Evolutionary conservation across 2,888 invertebrate species (phyloP), one percentile per base, ranked within the genome.

Genomic region (Anoplius nigerrimus): DNA sequence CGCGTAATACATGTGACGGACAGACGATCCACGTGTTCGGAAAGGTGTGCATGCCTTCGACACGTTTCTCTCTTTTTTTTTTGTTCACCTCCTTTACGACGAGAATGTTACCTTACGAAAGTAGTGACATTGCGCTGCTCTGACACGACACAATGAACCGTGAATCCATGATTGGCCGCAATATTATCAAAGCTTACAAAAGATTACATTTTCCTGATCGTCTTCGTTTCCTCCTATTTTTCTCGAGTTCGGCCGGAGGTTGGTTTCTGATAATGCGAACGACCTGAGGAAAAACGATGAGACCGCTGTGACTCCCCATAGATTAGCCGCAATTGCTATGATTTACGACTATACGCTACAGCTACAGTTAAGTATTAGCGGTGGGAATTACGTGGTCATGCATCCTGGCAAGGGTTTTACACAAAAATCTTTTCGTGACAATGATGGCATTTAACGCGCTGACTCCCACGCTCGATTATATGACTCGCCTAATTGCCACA

Each of bases 241-340:
- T 94, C 62, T 92, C 92, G 76, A 92, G 90, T 71, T 93, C 93
- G 46, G 92, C 92, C 71, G 93, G 94, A 67, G 94, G 94, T 82
- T 94, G 94, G 82, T 92, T 93, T 84, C 94, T 91, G 84, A 95
- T 94, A 74, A 95, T 94, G 76, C 95, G 92, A 70, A 95, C 95
- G 84, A 95, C 91, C 94, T 94, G 89, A 20, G 58, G 57, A 15
- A 48, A 48, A 71, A 66, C 72, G 53, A 52, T 55, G 24, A 53
- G 18, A 58, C 57, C 2, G 42, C 20, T 61, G 54, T 56, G 56
- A 48, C 53, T 45, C 18, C 2, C 34, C 53, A 5, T n/a, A 13
- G 8, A 34, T 34, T 34, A 3, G 11, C 34, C 34, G 11, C 34
- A 6, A 34, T 34, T 34, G 11, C 34, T 1, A 6, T 34, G 34